phyloP scores from a whole-genome alignment of 2,797 vertebrate genomes.

The Zenarchopterus dispar region DNA sequence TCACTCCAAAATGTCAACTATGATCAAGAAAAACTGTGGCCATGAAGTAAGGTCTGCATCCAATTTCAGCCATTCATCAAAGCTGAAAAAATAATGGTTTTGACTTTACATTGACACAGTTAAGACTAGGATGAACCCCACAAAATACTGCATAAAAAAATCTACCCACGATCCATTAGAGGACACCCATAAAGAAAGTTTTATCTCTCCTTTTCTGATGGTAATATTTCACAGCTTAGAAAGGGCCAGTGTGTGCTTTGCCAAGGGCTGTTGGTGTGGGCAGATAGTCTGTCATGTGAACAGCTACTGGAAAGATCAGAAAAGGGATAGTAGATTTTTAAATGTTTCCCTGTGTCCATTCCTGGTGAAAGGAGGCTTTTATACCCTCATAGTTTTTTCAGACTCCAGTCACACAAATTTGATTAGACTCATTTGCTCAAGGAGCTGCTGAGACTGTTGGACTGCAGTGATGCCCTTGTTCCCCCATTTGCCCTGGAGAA shows the following conservation, averaged over 20 bases:
- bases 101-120: constrained; percentile 22
- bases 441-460: constrained; percentile 59
- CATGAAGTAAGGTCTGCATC: constrained; percentile 23
- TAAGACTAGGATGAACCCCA: constrained; percentile 31
- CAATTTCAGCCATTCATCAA: constrained; percentile 37
- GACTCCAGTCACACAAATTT: constrained; percentile 79
- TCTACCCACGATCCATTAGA: constrained; percentile 42
- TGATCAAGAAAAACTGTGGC: constrained; percentile 38
- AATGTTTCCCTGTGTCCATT: constrained; percentile 69
- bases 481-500: constrained; percentile 65
- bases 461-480: constrained; percentile 70
- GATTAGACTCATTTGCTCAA: constrained; percentile 77
- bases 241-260: constrained; percentile 50
- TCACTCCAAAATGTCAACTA: constrained; percentile 40
- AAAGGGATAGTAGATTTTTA: constrained; percentile 56
- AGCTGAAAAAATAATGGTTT: constrained; percentile 51
- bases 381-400: constrained; percentile 50
- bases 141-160: constrained; percentile 32
- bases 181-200: constrained; percentile 48
- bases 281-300: constrained; percentile 72
- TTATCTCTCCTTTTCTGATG: constrained; percentile 41
- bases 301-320: constrained; percentile 61
- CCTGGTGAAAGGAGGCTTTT: constrained; percentile 70
- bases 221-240: constrained; percentile 62
- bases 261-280: constrained; percentile 57